These are phyloP conservation scores for Caenorhabditis latens DNA, from an alignment of 1,140 invertebrate genomes.

Conservation along the genomic window DNA sequence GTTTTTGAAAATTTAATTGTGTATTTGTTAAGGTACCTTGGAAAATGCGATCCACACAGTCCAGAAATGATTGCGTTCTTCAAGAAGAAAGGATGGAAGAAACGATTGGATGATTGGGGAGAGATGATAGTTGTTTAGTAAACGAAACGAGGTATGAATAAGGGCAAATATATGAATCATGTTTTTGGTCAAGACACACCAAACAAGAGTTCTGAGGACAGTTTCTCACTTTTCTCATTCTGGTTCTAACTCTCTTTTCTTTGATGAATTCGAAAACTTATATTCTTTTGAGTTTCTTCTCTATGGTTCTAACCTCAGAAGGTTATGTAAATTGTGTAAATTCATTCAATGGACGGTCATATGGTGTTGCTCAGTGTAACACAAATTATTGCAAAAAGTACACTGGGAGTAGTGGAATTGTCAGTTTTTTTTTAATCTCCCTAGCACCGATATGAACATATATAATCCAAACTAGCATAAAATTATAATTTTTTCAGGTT, in stretches of 20 bases:
- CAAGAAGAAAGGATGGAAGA: conserved; percentile 65
- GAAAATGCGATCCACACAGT: conserved; percentile 74
- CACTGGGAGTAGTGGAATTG: conserved; percentile 29
- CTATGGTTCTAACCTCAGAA: not conserved
- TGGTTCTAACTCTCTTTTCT: not conserved
- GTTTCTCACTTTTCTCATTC: not conserved
- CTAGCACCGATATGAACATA: too few species aligned
- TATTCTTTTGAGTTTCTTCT: not conserved
- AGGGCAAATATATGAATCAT: conserved; percentile 43
- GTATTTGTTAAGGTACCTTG: conserved; percentile 69
- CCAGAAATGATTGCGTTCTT: conserved; percentile 75
- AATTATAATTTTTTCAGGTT: conserved; percentile 1
- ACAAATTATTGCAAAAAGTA: conserved; percentile 48
- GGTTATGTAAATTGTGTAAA: conserved; percentile 26
- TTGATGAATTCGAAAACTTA: not conserved
- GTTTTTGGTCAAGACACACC: not conserved
- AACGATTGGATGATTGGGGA: conserved; percentile 71
- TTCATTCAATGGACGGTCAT: conserved; percentile 22
- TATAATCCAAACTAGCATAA: too few species aligned
- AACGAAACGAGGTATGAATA: conserved; percentile 29
- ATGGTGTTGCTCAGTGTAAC: not conserved
- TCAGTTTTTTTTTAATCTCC: not conserved
- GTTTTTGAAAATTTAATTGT: not conserved
- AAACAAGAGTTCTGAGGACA: not conserved
- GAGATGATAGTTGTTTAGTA: conserved; percentile 74